Percentiles rank a stretch among this genome's conserved stretches.
Evolutionary conservation across 2,113 vertebrate genomes (phyloP).

Genomic region (Heptranchias perlo): DNA sequence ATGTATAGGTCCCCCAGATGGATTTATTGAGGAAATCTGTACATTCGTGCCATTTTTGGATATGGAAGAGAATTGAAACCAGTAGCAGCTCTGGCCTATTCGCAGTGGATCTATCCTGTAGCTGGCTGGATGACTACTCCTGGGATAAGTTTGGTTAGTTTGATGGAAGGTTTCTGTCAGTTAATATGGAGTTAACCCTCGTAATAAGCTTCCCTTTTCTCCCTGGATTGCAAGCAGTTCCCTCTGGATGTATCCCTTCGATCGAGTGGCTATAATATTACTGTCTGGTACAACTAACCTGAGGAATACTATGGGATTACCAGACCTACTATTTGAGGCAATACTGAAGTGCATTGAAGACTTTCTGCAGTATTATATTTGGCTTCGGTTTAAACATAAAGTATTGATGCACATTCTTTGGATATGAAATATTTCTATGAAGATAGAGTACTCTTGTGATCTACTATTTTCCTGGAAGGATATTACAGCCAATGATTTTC

Average conservation of each 20-base stretch:
- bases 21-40: conserved; percentile 69
- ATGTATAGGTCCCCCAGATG: conserved; percentile 72
- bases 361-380: conserved; percentile 23
- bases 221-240: conserved; percentile 50
- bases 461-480: conserved; percentile 31
- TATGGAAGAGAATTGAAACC: conserved; percentile 68
- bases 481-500: conserved; percentile 30
- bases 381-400: conserved; percentile 29
- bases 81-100: conserved; percentile 68
- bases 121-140: conserved; percentile 67
- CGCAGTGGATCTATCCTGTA: conserved; percentile 66
- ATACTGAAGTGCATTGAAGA: conserved; percentile 32
- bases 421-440: conserved; percentile 35
- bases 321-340: conserved; percentile 44
- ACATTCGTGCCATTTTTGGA: conserved; percentile 73
- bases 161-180: conserved; percentile 62
- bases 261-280: conserved; percentile 61
- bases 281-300: conserved; percentile 54
- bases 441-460: conserved; percentile 31
- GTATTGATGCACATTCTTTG: conserved; percentile 27
- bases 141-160: conserved; percentile 53
- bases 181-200: conserved; percentile 67
- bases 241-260: conserved; percentile 78
- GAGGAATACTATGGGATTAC: conserved; percentile 64
- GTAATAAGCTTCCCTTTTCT: conserved; percentile 34